Evolutionary conservation across 2,888 invertebrate genomes (phyloP).

Genomic region (Agonopterix heracliana): DNA sequence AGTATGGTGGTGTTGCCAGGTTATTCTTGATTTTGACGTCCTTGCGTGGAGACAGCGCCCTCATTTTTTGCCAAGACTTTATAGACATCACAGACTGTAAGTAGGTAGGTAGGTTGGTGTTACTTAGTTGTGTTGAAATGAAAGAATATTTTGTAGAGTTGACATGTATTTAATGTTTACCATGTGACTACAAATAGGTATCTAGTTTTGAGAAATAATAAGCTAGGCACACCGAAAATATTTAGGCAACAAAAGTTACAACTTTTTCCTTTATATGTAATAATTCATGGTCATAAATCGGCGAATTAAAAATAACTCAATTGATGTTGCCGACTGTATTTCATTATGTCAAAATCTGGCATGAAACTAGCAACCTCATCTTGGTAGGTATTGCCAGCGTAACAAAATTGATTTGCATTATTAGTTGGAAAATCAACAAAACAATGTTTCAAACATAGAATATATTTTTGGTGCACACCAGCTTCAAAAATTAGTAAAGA

Average conservation of each 20-base stretch:
- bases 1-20: too few species aligned
- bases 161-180: slow-evolving; percentile 74
- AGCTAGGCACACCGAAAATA: neutral
- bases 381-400: too few species aligned
- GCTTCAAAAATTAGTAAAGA: slow-evolving; percentile 2
- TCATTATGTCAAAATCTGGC: neutral
- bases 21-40: too few species aligned
- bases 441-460: slow-evolving; percentile 16
- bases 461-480: slow-evolving; percentile 17
- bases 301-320: neutral
- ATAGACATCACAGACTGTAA: too few species aligned
- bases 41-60: too few species aligned
- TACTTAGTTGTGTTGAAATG: slow-evolving; percentile 48
- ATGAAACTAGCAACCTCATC: too few species aligned
- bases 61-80: too few species aligned
- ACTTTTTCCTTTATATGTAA: neutral
- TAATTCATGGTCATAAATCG: neutral
- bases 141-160: slow-evolving; percentile 71
- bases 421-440: too few species aligned
- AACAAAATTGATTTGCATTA: too few species aligned
- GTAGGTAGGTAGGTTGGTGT: too few species aligned
- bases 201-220: slow-evolving; percentile 12
- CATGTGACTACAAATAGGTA: slow-evolving; percentile 69
- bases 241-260: neutral
- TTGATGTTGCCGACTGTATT: neutral